Base-by-base conservation (phyloP, 2,888 invertebrate genomes). In the Ceraclea dissimilis region DNA sequence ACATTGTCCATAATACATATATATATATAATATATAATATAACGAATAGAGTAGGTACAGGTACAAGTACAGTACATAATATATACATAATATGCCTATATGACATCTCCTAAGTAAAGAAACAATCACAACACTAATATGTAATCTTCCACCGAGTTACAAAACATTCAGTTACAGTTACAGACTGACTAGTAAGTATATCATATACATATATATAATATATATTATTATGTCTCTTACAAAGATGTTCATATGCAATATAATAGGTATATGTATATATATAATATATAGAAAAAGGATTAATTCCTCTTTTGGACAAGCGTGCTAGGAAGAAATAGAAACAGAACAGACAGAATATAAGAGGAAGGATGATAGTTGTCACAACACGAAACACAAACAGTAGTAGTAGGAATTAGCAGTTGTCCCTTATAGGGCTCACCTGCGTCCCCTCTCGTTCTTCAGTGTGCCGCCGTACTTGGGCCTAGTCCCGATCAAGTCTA, bases 391-490 rank as follows among this genome's bases (percentile, higher is more conserved):
- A 75, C 75, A 79, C 79, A 75, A 76, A 79, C 79, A 80, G 79
- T 74, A 78, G 78, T 26, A 26, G 26, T 26, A 39, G 39, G 39
- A 39, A 78, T 76, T 76, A 79, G 67, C 69, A 70, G 69, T 64
- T 67, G 66, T 68, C 66, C 59, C 59, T 64, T 64, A 78, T 77
- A 80, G 80, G 79, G 84, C 90, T 90, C 90, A 97, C 97, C 97
- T 96, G 92, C 98, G 92, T 84, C 98, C 97, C 84, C 94, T 92
- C 86, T 98, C 98, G 85, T 97, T 96, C 90, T 98, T 97, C 88
- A 95, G 93, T 80, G 96, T 93, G 81, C 98, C 98, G 82, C 96
- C 96, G 85, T 99, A 99, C 86, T 98, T 97, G 84, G 97, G 95
- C 84, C 97, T 92, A 85, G 94, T 94, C 82, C 98, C 97, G 85